A percentile compares a stretch with the other conserved stretches of the same genome.
These are phyloP conservation scores for Aplidium turbinatum DNA, from an alignment of 23 tunicate genomes.

Conservation along the genomic window DNA sequence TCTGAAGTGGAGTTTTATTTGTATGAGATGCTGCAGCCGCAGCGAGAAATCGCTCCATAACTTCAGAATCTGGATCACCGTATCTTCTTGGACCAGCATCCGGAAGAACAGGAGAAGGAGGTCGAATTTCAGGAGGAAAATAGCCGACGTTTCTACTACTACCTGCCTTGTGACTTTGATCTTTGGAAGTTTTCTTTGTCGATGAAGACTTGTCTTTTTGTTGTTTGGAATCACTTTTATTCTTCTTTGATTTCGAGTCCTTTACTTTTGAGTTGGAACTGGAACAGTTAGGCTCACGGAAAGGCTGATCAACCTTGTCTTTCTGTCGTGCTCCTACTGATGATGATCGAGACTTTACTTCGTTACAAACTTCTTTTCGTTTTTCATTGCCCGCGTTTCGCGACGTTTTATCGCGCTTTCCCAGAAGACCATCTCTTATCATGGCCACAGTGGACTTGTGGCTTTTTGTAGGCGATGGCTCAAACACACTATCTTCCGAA, in stretches of 20 bases:
- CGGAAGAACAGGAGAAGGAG: conserved; percentile 15
- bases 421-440: conserved; percentile 50
- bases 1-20: conserved; percentile 46
- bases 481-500: too few relatives aligned
- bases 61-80: conserved; percentile 54
- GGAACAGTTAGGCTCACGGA: neutral
- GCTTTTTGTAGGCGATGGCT: too few relatives aligned
- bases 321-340: conserved; percentile 23
- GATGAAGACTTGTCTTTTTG: neutral
- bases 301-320: neutral
- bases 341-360: conserved; percentile 15
- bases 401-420: conserved; percentile 43
- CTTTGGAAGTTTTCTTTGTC: conserved; percentile 8
- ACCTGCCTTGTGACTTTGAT: neutral
- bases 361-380: conserved; percentile 1
- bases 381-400: conserved; percentile 22
- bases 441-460: conserved; percentile 63
- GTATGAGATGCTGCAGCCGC: conserved; percentile 36
- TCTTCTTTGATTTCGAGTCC: conserved; percentile 24
- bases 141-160: neutral
- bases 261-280: neutral
- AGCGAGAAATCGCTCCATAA: conserved; percentile 54
- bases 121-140: neutral
- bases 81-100: conserved; percentile 1
- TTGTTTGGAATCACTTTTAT: conserved; percentile 17